These are phyloP conservation scores for Parauchenoglanis ngamensis DNA, from an alignment of 2,797 vertebrate species.

Conservation along the genomic window DNA sequence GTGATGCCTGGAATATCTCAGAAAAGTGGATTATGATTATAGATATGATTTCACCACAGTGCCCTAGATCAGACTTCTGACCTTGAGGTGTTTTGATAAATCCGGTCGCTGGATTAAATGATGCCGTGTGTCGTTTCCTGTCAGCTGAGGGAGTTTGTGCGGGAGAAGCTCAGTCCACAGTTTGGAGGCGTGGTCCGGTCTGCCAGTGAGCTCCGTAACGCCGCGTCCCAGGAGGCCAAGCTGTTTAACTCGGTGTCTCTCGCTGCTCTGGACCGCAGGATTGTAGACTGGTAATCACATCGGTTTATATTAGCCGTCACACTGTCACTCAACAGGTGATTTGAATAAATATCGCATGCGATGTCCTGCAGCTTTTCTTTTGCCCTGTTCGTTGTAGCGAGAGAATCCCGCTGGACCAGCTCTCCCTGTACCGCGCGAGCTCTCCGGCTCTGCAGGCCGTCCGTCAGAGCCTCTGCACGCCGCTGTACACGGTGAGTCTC, in stretches of 20 bases:
- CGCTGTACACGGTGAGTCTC: constrained; percentile 73
- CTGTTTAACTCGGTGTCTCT: constrained; percentile 73
- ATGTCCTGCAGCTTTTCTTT: not conserved
- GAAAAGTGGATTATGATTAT: not conserved
- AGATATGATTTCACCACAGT: not conserved
- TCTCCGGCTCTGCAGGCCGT: constrained; percentile 67
- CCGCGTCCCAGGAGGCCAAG: constrained; percentile 72
- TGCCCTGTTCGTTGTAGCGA: constrained; percentile 53
- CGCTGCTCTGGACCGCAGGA: constrained; percentile 71
- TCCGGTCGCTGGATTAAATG: not conserved
- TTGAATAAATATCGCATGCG: not conserved
- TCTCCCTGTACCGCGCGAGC: constrained; percentile 76
- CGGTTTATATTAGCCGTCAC: not conserved
- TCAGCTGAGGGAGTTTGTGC: constrained; percentile 72
- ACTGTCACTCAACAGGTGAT: not conserved
- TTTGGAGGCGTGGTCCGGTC: constrained; percentile 64
- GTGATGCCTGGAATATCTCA: not conserved
- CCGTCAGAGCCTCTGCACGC: constrained; percentile 69
- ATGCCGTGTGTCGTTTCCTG: constrained; percentile 6
- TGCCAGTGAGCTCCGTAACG: constrained; percentile 68
- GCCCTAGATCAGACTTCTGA: not conserved
- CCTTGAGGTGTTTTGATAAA: not conserved
- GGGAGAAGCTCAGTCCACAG: constrained; percentile 64
- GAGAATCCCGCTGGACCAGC: constrained; percentile 67
- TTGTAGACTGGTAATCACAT: constrained; percentile 67